A percentile compares a stretch with the other conserved stretches of the same genome.
Conservation (phyloP, 37 sponge, comb jelly and placozoan genomes). For the Chondrosia reniformis region DNA sequence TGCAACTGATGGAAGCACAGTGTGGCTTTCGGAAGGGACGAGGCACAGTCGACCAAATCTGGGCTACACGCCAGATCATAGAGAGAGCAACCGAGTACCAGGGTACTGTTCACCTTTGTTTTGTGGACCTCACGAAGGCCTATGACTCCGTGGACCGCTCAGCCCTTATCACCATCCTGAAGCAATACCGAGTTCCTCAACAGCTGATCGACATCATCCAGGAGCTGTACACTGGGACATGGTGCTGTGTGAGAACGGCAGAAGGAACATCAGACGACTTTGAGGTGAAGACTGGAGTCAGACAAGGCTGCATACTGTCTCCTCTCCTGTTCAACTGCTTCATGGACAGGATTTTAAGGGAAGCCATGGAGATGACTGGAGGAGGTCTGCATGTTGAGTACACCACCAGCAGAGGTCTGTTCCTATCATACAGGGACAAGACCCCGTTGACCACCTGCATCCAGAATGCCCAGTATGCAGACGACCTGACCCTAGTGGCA, state of each 20-base stretch:
- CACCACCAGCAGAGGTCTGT: slow-evolving; percentile 14
- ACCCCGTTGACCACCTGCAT: slow-evolving; percentile 9
- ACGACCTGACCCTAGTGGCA: slow-evolving; percentile 18
- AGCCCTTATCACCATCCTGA: slow-evolving; percentile 12
- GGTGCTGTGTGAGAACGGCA: slow-evolving; percentile 1
- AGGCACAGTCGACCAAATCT: slow-evolving; percentile 19
- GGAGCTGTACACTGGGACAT: slow-evolving; percentile 10
- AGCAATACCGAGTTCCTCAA: slow-evolving; percentile 10
- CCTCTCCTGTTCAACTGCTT: slow-evolving; percentile 12
- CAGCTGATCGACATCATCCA: background rate
- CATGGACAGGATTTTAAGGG: slow-evolving; percentile 7
- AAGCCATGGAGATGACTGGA: slow-evolving; percentile 6
- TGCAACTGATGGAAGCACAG: slow-evolving; percentile 7
- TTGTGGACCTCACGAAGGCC: slow-evolving; percentile 17
- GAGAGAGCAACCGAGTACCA: slow-evolving; percentile 17
- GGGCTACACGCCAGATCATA: slow-evolving; percentile 2
- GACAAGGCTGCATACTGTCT: slow-evolving; percentile 8
- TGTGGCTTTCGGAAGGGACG: slow-evolving; percentile 13
- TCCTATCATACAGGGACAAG: slow-evolving; percentile 21
- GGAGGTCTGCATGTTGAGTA: slow-evolving; percentile 18
- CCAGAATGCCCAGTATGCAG: slow-evolving; percentile 20
- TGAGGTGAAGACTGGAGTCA: slow-evolving; percentile 15
- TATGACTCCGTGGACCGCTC: slow-evolving; percentile 12
- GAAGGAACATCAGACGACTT: slow-evolving; percentile 5
- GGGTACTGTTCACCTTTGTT: background rate